Base-by-base conservation (phyloP, 2,113 vertebrate genomes). In the Colius striatus region DNA sequence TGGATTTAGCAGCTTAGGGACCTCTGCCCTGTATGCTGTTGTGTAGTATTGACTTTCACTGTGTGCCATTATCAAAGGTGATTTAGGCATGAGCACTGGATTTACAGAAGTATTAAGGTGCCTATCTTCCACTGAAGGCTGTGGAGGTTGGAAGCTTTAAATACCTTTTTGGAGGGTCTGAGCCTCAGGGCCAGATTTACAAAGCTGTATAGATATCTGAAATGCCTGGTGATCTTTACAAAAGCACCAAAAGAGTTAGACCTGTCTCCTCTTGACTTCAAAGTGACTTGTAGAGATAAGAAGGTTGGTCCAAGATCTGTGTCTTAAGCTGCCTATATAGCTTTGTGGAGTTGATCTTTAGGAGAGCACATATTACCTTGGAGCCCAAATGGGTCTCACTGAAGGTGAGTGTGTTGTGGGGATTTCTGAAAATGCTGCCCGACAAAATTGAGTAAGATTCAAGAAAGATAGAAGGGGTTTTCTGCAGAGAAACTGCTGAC, bases 1-100 rank as follows among this genome's bases (percentile, higher is more conserved):
- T 79, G 86, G 91, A 90, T 97, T 97, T 96, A 95, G 76, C 91
- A 94, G 89, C 92, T 96, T 96, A 96, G 86, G 86, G 94, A 93
- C 95, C 94, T 95, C 95, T 94, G 96, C 94, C 94, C 91, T 26
- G 65, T 14, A 18, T 84, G 76, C 38, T 36, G 32, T 17, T 67
- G 75, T 74, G 80, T 19, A 18, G 76, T 87, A 57, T 95, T 96
- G 95, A 94, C 89, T 97, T 90, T 84, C 80, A 43, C 83, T 19
- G 7, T 75, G 65, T 75, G 13, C 92, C 50, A 16, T 92, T 97
- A 90, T 78, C 17, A 71, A 34, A 96, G 88, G 94, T 93, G 96
- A 96, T 94, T 96, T 78, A 96, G 88, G 60, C 23, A 26, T 84
- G 94, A 97, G 93, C 77, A n/a, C 66, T 82, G 94, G 95, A 95